A percentile compares a stretch with the other conserved stretches of the same genome.
Evolutionary conservation across 2,113 vertebrate species (phyloP).

Genomic region (Stegastes partitus): DNA sequence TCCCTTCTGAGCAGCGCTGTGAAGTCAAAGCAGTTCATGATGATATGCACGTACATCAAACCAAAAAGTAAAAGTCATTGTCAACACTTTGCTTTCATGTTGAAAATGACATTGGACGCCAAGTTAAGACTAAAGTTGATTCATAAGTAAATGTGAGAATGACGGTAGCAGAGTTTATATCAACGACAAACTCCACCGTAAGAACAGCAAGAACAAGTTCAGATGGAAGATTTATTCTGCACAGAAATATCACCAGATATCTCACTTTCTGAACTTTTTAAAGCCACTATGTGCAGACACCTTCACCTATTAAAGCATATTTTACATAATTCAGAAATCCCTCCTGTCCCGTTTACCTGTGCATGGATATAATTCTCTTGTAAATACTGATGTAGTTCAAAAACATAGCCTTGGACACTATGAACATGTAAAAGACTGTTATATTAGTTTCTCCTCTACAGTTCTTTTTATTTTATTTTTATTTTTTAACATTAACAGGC

Average conservation of each 20-base stretch:
- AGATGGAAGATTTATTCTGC: too few relatives aligned
- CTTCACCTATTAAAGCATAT: not conserved
- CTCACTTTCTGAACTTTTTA: not conserved
- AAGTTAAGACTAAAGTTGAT: constrained; percentile 50
- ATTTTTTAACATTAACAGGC: too few relatives aligned
- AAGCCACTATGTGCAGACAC: constrained; percentile 36
- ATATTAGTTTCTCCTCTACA: too few relatives aligned
- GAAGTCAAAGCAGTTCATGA: constrained; percentile 26
- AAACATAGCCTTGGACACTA: too few relatives aligned
- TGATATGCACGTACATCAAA: not conserved
- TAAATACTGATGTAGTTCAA: too few relatives aligned
- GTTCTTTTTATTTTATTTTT: too few relatives aligned
- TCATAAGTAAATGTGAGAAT: constrained; percentile 6
- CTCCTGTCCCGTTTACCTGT: too few relatives aligned
- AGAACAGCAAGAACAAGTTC: too few relatives aligned
- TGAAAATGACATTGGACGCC: not conserved
- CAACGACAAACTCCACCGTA: not conserved
- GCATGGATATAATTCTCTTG: too few relatives aligned
- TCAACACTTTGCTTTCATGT: not conserved
- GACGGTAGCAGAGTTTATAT: not conserved
- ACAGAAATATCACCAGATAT: too few relatives aligned
- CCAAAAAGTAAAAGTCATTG: not conserved
- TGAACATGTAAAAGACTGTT: too few relatives aligned
- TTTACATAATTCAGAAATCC: too few relatives aligned
- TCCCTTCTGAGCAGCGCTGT: constrained; percentile 5